Evolutionary conservation across 2,888 invertebrate genomes (phyloP).

Genomic region (Calameuta pallipes): DNA sequence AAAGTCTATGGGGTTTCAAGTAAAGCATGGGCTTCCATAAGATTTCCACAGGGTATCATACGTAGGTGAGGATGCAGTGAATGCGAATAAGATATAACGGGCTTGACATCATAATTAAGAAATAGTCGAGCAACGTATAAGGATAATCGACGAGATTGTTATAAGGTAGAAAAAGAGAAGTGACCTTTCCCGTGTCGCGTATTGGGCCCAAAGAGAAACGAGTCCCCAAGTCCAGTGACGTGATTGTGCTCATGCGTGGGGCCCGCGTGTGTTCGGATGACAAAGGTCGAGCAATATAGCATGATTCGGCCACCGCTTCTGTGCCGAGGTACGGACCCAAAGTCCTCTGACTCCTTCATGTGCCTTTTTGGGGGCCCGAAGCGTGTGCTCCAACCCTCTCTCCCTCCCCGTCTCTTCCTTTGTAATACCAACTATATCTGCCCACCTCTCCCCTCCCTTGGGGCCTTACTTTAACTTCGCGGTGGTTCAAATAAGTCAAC

Average conservation of each 20-base stretch:
- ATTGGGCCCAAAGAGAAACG: background rate
- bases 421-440: background rate
- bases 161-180: background rate
- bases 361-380: background rate
- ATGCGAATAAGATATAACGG: background rate
- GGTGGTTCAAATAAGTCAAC: conserved; percentile 60
- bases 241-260: background rate
- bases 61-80: background rate
- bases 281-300: conserved; percentile 58
- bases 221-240: background rate
- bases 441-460: conserved; percentile 19
- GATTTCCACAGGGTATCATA: background rate
- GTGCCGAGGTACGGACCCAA: conserved; percentile 25
- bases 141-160: background rate
- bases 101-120: background rate
- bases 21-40: background rate
- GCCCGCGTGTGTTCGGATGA: conserved; percentile 43
- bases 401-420: background rate
- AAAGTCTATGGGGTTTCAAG: background rate
- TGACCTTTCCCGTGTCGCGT: background rate
- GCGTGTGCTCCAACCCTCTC: background rate
- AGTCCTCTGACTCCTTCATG: background rate
- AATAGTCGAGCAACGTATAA: background rate
- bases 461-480: conserved; percentile 17
- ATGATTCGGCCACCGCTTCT: conserved; percentile 54